Evolutionary conservation across 2,888 invertebrate genomes (phyloP), one percentile per base, ranked within the genome.

Genomic region (Athalia circularis): DNA sequence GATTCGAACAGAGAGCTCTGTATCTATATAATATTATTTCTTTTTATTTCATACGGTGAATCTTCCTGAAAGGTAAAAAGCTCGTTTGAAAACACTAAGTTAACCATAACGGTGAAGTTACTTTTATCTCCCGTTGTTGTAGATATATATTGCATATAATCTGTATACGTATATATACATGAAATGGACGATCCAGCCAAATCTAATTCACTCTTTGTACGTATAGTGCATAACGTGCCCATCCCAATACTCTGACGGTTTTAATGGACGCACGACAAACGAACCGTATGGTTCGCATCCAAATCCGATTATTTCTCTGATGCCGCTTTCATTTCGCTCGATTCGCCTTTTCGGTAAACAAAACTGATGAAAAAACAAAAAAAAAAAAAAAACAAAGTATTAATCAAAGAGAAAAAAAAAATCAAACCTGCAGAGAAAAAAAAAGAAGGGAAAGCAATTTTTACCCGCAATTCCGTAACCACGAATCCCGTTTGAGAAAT

Each of bases 61-160:
- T 54, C 8, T 62, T 8, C 15, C 72, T 72, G 57, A 4, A 47
- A 72, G 72, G 72, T 61, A 64, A 75, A 75, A 75, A 75, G 75
- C 50, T 62, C 75, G 75, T 75, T 75, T 75, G 75, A 75, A 75
- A 75, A 75, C 75, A 75, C 75, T 64, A 75, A 75, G 62, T 29
- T 61, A 75, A 75, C 75, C 75, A 50, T 75, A 75, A 75, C 61
- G 75, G 59, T 72, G 52, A 59, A 61, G 75, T 75, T 54, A 62
- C 75, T 64, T 75, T 75, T 75, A 57, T 72, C 57, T 75, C 75
- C 29, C 8, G 29, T 29, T 9, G 13, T 8, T 54, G n/a, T 54
- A n/a, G 8, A 54, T 54, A n/a, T 54, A 54, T 54, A n/a, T 54
- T 47, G 68, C 29, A 29, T 29, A 29, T 29, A 29, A 29, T 54